Evolutionary conservation across 2,888 invertebrate genomes (phyloP), one percentile per base, ranked within the genome.

Genomic region (Drosophila siamana): DNA sequence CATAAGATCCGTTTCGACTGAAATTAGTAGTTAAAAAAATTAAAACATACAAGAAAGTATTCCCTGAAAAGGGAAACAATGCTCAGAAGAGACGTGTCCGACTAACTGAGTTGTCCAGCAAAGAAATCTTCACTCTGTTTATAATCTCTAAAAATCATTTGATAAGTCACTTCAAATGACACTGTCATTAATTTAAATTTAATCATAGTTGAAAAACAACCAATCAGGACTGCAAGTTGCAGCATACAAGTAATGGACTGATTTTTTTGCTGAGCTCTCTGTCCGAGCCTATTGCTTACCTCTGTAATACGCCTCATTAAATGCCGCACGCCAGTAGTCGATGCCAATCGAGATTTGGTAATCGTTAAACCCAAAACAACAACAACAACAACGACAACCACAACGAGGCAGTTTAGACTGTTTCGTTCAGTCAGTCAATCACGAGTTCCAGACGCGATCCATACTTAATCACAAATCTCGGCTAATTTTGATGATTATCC

Each of bases 401-500:
- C n/a, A n/a, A n/a, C n/a, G n/a, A n/a, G n/a, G n/a, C n/a, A n/a
- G n/a, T n/a, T n/a, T n/a, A n/a, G n/a, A n/a, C n/a, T n/a, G n/a
- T n/a, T n/a, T n/a, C n/a, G 33, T 57, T 43, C 63, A 63, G 54
- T 67, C 56, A 62, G 69, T 68, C 80, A 80, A 83, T 78, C 74
- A 73, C 72, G 72, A 69, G 64, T 60, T 11, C 33, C 66, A 64
- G 61, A 64, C 75, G 64, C 65, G 77, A 73, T 50, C 11, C 44
- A 40, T 40, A 48, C 61, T 51, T 57, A 67, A 78, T 77, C 76
- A 48, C 68, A 64, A 72, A 84, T 81, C 76, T 76, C 66, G 69
- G 47, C 84, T 82, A 86, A 85, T 85, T 85, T 78, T 54, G 71
- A 70, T 69, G 84, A 82, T 85, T 70, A 86, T 82, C 85, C 78